Evolutionary conservation across 2,797 vertebrate genomes (phyloP), one percentile per base, ranked within the genome.

Genomic region (Steatocranus sp.): DNA sequence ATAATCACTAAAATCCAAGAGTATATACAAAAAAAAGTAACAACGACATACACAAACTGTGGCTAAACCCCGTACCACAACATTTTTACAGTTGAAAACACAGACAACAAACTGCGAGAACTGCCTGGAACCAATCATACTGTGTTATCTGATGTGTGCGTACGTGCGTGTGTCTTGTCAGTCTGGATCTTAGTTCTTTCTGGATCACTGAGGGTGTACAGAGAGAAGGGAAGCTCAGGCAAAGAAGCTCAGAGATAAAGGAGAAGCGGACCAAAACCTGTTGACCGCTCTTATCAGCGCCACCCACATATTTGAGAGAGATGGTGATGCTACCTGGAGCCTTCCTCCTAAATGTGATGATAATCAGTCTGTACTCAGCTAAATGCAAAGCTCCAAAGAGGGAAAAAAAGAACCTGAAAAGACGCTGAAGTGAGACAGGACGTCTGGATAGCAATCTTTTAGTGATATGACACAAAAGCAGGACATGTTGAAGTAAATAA

Each of bases 161-260:
- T 79, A n/a, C 74, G 63, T 86, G 80, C 53, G 34, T 87, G 74
- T 84, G 89, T 90, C 84, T 92, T 95, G 93, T 93, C 89, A 89
- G 93, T 93, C 93, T 94, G 89, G 86, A 96, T 96, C 94, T 96
- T 94, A 91, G 93, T 95, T 95, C 79, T 95, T 96, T 96, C 92
- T 92, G 94, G 94, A 94, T 96, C 93, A 90, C 82, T 93, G 91
- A 91, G 85, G 89, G 83, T 79, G 73, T 81, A 90, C 79, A 86
- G 79, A 79, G 51, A 81, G 27, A 87, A 36, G 66, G 61, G 73
- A 54, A 54, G 53, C 53, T 7, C 15, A 27, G 75, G 75, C 66
- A 61, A 76, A 81, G 76, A 70, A 83, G 82, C 73, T 32, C 17
- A 74, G 46, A 49, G 82, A 75, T 38, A 56, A 43, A 76, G 81